Evolutionary conservation across 2,113 vertebrate species (phyloP), one percentile per base, ranked within the genome.

Genomic region (Peucedramus taeniatus): DNA sequence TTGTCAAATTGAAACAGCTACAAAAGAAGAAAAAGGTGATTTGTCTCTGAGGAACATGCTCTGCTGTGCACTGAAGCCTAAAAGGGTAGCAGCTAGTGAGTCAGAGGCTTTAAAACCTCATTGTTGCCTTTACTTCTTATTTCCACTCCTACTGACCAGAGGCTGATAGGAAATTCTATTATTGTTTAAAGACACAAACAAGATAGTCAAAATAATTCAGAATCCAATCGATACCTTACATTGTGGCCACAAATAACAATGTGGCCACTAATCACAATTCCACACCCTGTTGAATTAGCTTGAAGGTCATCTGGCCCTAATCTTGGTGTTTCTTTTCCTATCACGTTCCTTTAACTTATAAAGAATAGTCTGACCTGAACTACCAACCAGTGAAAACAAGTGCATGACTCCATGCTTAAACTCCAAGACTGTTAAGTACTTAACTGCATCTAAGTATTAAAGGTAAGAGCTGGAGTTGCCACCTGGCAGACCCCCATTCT

Each of bases 61-160:
- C 82, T 85, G 84, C 68, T 93, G 51, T 78, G 75, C 82, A 88
- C 44, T 88, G 88, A 90, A 93, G 90, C 85, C 69, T 81, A 12
- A 47, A 90, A 68, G 22, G 72, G 45, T 71, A 40, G 83, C 57
- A 96, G 85, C 28, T 16, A 75, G 51, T 12, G 49, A 93, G 68
- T 88, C 31, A 69, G 70, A 85, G 40, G 27, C 45, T 90, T 92
- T 70, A 81, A 88, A 96, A 75, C 26, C n/a, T 85, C 66, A 23
- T 54, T 39, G n/a, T n/a, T 87, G 42, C 42, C 37, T 77, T 83
- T 50, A 56, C 39, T 82, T 64, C 47, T 80, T 69, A 3, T 95
- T 94, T 90, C 31, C 57, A 60, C 56, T 84, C 60, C 56, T 66
- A 35, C 78, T 59, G 27, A 81, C 42, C 33, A 82, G 51, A 64